A percentile compares a stretch with the other conserved stretches of the same genome.
Conservation (phyloP, 2,113 vertebrate species). For the Ptychochromis oligacanthus region DNA sequence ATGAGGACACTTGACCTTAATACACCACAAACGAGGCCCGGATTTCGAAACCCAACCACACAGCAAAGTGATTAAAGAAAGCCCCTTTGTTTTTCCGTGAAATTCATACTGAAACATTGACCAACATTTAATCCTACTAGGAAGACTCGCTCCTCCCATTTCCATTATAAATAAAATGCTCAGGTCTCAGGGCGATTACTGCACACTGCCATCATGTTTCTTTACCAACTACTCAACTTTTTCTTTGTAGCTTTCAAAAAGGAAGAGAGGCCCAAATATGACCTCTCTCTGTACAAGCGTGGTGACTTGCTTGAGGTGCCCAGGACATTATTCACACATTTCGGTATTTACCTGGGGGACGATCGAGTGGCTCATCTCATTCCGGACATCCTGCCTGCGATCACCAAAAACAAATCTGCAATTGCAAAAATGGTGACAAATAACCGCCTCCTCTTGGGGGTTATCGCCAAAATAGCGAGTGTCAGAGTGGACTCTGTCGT, state of each 20-base stretch:
- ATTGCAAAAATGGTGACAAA: slow-evolving; percentile 89
- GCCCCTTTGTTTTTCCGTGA: slow-evolving; percentile 58
- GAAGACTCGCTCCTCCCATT: slow-evolving; percentile 36
- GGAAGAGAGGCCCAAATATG: slow-evolving; percentile 66
- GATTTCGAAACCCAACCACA: slow-evolving; percentile 43
- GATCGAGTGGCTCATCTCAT: slow-evolving; percentile 94
- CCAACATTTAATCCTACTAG: slow-evolving; percentile 59
- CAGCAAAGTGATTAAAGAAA: slow-evolving; percentile 61
- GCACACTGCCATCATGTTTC: slow-evolving; percentile 67
- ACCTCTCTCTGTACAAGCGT: slow-evolving; percentile 82
- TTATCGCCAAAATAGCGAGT: slow-evolving; percentile 85
- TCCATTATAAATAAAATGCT: slow-evolving; percentile 50
- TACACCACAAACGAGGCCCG: slow-evolving; percentile 31
- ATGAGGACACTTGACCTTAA: slow-evolving; percentile 26
- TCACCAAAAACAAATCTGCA: slow-evolving; percentile 78
- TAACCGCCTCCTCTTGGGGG: slow-evolving; percentile 88
- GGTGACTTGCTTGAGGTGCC: slow-evolving; percentile 93
- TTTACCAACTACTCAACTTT: slow-evolving; percentile 69
- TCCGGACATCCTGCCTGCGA: slow-evolving; percentile 89
- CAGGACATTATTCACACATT: slow-evolving; percentile 91
- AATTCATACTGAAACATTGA: slow-evolving; percentile 43
- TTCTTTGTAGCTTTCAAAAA: slow-evolving; percentile 59
- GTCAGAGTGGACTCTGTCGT: slow-evolving; percentile 91
- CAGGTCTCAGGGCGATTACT: background rate
- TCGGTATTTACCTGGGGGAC: slow-evolving; percentile 93